A percentile compares a stretch with the other conserved stretches of the same genome.
These are phyloP conservation scores for Albula goreensis DNA, from an alignment of 2,113 vertebrate species.

Conservation along the genomic window DNA sequence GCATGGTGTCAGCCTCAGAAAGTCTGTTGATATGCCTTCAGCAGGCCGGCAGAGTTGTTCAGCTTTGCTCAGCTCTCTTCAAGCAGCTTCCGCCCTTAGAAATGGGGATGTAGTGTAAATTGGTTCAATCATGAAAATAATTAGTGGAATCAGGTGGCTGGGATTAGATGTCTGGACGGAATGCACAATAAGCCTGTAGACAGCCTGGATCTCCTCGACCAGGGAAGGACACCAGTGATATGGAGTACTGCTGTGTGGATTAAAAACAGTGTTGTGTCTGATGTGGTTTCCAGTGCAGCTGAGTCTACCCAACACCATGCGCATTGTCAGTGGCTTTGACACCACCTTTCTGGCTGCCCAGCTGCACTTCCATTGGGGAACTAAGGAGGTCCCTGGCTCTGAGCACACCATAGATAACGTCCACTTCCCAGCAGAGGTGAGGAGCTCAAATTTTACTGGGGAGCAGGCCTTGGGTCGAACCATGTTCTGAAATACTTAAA, in stretches of 20 bases:
- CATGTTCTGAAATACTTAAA: too few species aligned
- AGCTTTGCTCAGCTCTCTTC: too few species aligned
- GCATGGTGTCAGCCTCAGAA: not conserved
- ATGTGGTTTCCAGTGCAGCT: constrained; percentile 45
- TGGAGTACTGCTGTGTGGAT: not conserved
- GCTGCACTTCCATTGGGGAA: constrained; percentile 67
- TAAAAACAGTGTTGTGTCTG: not conserved
- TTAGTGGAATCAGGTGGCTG: too few species aligned
- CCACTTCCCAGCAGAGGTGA: constrained; percentile 62
- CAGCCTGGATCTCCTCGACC: not conserved
- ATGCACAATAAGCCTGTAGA: not conserved
- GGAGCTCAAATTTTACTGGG: not conserved
- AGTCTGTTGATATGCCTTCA: not conserved
- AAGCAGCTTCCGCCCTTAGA: too few species aligned
- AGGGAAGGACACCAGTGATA: not conserved
- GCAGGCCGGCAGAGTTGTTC: too few species aligned
- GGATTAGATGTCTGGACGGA: too few species aligned
- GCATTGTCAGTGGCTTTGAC: constrained; percentile 47
- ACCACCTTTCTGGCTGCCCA: constrained; percentile 46
- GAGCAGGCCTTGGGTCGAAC: too few species aligned
- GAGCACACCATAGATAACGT: constrained; percentile 59
- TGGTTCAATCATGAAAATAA: too few species aligned
- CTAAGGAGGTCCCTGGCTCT: constrained; percentile 46
- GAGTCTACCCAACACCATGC: constrained; percentile 48
- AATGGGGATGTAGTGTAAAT: too few species aligned